Evolutionary conservation across 2,888 invertebrate species (phyloP).

Genomic region (Bedellia somnulentella): DNA sequence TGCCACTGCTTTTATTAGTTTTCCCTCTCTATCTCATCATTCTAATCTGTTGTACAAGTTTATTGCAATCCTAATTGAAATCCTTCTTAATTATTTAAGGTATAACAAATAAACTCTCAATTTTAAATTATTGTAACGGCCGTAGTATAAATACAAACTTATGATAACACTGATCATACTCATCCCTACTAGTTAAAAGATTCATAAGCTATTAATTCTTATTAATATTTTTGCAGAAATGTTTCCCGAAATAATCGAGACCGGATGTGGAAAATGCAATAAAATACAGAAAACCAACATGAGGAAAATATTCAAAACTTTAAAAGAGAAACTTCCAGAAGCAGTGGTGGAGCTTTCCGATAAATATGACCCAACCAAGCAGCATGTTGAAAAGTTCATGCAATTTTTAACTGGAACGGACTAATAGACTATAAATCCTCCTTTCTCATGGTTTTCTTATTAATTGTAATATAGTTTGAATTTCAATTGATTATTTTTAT

Average conservation of each 20-base stretch:
- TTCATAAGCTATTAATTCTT: not conserved
- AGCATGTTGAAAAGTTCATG: slow-evolving; percentile 26
- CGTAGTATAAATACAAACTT: too few species aligned
- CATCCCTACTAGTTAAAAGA: not conserved
- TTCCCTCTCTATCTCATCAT: too few species aligned
- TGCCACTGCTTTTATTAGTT: too few species aligned
- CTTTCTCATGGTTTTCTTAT: not conserved
- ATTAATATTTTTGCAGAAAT: slow-evolving; percentile 20
- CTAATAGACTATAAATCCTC: not conserved
- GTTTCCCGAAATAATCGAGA: slow-evolving; percentile 35
- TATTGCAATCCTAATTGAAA: too few species aligned
- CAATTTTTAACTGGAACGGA: slow-evolving; percentile 12
- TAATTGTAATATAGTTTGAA: not conserved
- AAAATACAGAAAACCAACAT: slow-evolving; percentile 24
- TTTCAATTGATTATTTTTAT: not conserved
- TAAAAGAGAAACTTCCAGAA: slow-evolving; percentile 26
- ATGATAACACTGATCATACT: not conserved
- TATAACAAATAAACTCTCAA: too few species aligned
- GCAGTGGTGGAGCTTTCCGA: slow-evolving; percentile 24
- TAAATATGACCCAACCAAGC: slow-evolving; percentile 35
- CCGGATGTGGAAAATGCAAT: slow-evolving; percentile 35
- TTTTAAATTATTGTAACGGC: too few species aligned
- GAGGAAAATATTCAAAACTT: slow-evolving; percentile 28
- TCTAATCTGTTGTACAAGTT: too few species aligned
- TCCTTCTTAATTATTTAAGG: not conserved